Percentiles rank a stretch among this genome's conserved stretches.
These are phyloP conservation scores for Cephus pygmeus DNA, from an alignment of 2,888 invertebrate species.

Conservation along the genomic window DNA sequence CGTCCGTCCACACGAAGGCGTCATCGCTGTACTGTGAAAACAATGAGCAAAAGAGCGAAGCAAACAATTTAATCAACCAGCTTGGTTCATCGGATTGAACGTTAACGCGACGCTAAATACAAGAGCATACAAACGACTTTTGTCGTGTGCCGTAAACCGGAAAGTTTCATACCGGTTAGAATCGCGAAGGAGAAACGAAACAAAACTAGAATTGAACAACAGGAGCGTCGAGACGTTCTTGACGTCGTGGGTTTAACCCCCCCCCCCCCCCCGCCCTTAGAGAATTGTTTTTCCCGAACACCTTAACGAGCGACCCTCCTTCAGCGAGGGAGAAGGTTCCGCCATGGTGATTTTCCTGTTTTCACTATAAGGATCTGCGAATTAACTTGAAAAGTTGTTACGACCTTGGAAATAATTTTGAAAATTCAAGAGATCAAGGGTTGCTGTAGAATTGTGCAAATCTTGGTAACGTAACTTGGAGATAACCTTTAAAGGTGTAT, in stretches of 20 bases:
- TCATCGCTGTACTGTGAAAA: conserved; percentile 23
- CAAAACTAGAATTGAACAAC: background rate
- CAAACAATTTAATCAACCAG: conserved; percentile 47
- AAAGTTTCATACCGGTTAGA: background rate
- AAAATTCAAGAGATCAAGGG: background rate
- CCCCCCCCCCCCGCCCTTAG: background rate
- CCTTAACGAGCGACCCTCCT: background rate
- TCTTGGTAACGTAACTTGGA: background rate
- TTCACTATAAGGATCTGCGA: background rate
- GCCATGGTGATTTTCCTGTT: background rate
- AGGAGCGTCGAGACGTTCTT: background rate
- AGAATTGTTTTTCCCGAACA: background rate
- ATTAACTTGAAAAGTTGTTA: background rate
- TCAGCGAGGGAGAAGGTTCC: background rate
- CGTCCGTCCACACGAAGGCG: conserved; percentile 5
- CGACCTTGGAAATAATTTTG: background rate
- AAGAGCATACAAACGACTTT: background rate
- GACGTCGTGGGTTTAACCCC: background rate
- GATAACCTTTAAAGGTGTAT: background rate
- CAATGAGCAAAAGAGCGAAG: conserved; percentile 24
- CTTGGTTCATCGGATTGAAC: conserved; percentile 29
- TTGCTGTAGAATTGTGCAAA: background rate
- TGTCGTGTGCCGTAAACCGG: background rate
- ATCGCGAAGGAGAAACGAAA: background rate
- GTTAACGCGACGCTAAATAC: background rate